A percentile compares a stretch with the other conserved stretches of the same genome.
Conservation (phyloP, 2,797 vertebrate species). For the Cirrhinus molitorella region DNA sequence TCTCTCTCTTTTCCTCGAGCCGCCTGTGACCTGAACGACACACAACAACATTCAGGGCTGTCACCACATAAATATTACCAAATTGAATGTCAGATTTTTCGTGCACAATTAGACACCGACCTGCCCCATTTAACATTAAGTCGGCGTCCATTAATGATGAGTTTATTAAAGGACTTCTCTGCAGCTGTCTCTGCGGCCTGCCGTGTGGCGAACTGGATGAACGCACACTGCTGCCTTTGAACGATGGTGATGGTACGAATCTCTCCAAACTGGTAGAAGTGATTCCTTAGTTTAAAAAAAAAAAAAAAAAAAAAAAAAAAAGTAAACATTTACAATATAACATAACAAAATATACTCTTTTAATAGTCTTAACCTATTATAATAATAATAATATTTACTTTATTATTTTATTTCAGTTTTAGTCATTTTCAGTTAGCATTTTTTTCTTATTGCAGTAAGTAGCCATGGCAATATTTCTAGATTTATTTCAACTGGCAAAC, state of each 20-base stretch:
- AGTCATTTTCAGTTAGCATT: background rate
- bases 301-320: background rate
- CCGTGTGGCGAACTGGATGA: slow-evolving; percentile 96
- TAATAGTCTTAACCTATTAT: background rate
- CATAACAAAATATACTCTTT: no score
- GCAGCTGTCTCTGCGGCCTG: slow-evolving; percentile 93
- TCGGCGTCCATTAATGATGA: slow-evolving; percentile 94
- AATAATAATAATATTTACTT: no score
- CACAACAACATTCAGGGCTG: background rate
- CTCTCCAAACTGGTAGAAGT: slow-evolving; percentile 99
- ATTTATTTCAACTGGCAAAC: no score
- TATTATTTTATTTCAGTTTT: background rate
- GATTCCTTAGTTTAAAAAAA: slow-evolving; percentile 79
- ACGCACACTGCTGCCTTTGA: slow-evolving; percentile 96
- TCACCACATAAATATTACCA: background rate
- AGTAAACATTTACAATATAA: no score
- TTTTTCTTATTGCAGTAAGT: background rate
- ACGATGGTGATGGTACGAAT: slow-evolving; percentile 96
- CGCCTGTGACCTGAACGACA: slow-evolving; percentile 88
- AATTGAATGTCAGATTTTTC: background rate
- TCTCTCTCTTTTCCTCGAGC: slow-evolving; percentile 95
- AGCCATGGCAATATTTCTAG: background rate
- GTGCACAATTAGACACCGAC: slow-evolving; percentile 69
- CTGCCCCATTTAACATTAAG: slow-evolving; percentile 99
- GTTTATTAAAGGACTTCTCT: slow-evolving; percentile 98